Evolutionary conservation across 2,888 invertebrate genomes (phyloP), one percentile per base, ranked within the genome.

Genomic region (Xestia xanthographa): DNA sequence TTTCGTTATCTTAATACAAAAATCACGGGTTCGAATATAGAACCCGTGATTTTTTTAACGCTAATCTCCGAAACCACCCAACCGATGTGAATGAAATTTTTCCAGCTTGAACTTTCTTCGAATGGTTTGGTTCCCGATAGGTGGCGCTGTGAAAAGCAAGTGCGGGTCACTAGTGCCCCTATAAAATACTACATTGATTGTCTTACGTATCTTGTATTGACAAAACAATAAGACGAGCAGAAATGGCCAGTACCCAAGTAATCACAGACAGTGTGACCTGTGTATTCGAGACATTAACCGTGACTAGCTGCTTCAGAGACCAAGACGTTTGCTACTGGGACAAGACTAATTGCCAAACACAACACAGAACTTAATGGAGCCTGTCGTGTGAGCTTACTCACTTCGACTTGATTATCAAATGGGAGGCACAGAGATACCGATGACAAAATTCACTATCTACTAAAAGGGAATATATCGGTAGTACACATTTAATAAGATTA

Each of bases 311-410:
- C 45, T 58, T 72, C 78, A 3, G 60, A 66, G 48, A 83, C 78
- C 66, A 66, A 83, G 72, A 38, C 78, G 60, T 69, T 66, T 70
- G 62, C 79, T 58, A 72, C 65, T 53, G 65, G 45, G 72, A 68
- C 58, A 53, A 79, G 67, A 53, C 72, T 80, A 80, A 80, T 83
- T 68, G 72, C 63, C 67, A 79, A 80, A 72, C 53, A 78, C 67
- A 68, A 63, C 72, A 72, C 79, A 58, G 58, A 79, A 83, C 68
- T 68, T 79, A 83, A 83, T 79, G 50, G 66, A 80, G 63, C 83
- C 38, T 79, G 50, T 43, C 56, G 14, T 45, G 26, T 67, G 20
- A 82, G 77, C 77, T 82, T 58, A 63, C 67, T 48, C 34, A 56
- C 77, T 56, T 63, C 34, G 29, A 14, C 50, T 68, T 65, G 43